phyloP scores from a whole-genome alignment of 2,888 invertebrate species.

The Drepanosiphum platanoidis region DNA sequence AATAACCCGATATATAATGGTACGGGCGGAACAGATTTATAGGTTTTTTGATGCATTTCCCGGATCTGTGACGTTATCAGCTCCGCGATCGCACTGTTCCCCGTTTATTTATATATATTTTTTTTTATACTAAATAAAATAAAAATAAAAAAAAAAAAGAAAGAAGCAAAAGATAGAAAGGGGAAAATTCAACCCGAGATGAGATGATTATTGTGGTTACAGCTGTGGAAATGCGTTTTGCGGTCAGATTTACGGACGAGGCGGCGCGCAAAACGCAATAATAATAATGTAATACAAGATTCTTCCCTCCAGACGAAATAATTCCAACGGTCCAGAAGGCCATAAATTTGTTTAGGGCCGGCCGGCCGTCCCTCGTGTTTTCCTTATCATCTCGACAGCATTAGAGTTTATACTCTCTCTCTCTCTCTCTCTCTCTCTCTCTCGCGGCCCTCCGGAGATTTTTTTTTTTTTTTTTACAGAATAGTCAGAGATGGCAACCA shows the following conservation, averaged over 20 bases:
- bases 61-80: conserved; percentile 49
- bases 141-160: conserved; percentile 20
- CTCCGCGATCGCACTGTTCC: conserved; percentile 24
- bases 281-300: conserved; percentile 62
- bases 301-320: conserved; percentile 62
- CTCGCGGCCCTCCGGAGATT: conserved; percentile 15
- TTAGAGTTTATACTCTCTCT: conserved; percentile 57
- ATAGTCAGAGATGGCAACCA: not conserved
- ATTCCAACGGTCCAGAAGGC: conserved; percentile 62
- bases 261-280: conserved; percentile 59
- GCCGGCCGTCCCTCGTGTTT: conserved; percentile 61
- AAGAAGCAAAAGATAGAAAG: conserved; percentile 16
- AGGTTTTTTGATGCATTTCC: conserved; percentile 57
- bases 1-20: not conserved
- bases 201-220: conserved; percentile 61
- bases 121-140: conserved; percentile 43
- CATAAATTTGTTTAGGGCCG: conserved; percentile 62
- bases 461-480: too few species aligned
- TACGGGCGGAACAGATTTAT: conserved; percentile 32
- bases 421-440: not conserved
- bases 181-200: conserved; percentile 33
- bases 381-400: conserved; percentile 59
- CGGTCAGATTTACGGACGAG: conserved; percentile 61
- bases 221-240: conserved; percentile 62
- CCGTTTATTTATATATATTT: conserved; percentile 46